Conservation (phyloP, 2,797 vertebrate species). For the Cyclura pinguis region DNA sequence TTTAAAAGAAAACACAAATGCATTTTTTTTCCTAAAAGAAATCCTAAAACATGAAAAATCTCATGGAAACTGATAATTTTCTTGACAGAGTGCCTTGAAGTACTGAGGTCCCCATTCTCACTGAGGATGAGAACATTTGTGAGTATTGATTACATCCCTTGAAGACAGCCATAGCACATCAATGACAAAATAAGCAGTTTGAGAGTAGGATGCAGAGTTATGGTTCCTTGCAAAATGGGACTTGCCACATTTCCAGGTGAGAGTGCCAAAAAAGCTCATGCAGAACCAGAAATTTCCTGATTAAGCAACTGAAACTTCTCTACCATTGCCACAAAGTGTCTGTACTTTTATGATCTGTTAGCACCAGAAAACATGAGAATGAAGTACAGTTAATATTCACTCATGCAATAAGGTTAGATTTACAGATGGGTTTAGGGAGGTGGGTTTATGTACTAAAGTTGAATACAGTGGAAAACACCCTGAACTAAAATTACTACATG, state of each 20-base stretch:
- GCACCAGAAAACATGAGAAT: background rate
- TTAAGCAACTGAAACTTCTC: background rate
- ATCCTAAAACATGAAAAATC: no score
- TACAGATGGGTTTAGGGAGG: background rate
- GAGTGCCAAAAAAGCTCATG: background rate
- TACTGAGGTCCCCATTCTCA: no score
- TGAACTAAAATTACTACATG: background rate
- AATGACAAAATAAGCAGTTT: background rate
- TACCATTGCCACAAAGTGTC: background rate
- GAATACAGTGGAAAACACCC: slow-evolving; percentile 13
- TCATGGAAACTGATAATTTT: no score
- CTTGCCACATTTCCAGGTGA: background rate
- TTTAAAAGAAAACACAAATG: no score
- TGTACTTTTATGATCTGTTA: background rate
- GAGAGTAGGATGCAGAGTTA: background rate
- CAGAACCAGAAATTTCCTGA: background rate
- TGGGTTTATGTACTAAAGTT: background rate
- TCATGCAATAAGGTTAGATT: background rate
- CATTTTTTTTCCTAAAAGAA: no score
- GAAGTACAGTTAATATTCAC: background rate
- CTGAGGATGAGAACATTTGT: no score
- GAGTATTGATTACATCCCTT: no score
- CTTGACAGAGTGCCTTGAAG: no score
- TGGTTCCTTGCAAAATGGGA: background rate
- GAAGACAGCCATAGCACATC: background rate